Evolutionary conservation across 2,113 vertebrate genomes (phyloP).

Genomic region (Petrocephalus microphthalmus): DNA sequence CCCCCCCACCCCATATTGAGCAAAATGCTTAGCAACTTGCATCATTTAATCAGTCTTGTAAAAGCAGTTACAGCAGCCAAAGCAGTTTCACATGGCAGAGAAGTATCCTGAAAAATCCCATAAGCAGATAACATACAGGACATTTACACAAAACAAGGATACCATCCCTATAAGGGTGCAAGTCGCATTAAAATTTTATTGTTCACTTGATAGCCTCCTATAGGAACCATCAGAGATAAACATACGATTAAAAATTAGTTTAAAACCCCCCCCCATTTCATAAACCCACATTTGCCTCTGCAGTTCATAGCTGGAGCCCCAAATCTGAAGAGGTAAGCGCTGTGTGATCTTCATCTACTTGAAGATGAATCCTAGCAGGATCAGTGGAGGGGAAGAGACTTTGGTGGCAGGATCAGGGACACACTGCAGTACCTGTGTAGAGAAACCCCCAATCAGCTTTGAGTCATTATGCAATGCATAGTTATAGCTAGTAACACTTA

Average conservation of each 20-base stretch:
- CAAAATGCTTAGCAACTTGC: neutral
- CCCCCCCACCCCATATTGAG: neutral
- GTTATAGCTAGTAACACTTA: constrained; percentile 52
- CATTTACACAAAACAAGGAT: neutral
- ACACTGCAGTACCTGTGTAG: constrained; percentile 48
- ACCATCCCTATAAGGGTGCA: neutral
- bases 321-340: constrained; percentile 29
- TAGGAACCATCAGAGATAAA: constrained; percentile 16
- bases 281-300: neutral
- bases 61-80: neutral
- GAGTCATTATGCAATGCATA: neutral
- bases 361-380: neutral
- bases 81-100: neutral
- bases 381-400: constrained; percentile 36
- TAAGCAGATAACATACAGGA: neutral
- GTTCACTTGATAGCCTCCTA: constrained; percentile 16
- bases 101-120: neutral
- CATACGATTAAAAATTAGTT: neutral
- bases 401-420: constrained; percentile 46
- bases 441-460: neutral
- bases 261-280: constrained; percentile 3
- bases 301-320: constrained; percentile 20
- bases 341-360: constrained; percentile 26
- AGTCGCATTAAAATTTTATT: constrained; percentile 23
- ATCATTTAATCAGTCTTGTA: neutral